phyloP scores from a whole-genome alignment of 2,113 vertebrate species.

The Athene cunicularia region DNA sequence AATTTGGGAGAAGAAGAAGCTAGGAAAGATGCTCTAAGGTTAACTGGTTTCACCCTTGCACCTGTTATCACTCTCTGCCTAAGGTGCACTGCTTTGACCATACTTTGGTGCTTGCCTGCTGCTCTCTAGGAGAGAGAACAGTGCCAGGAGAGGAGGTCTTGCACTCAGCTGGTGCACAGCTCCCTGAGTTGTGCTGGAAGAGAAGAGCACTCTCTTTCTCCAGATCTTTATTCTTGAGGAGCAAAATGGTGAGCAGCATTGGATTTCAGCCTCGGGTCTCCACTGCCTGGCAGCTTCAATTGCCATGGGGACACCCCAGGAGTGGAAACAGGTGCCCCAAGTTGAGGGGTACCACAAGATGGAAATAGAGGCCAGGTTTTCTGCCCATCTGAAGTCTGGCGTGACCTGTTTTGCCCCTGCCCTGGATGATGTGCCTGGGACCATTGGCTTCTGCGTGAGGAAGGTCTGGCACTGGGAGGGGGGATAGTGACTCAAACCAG shows the following conservation, averaged over 20 bases:
- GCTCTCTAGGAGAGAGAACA: neutral
- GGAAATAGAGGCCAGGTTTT: neutral
- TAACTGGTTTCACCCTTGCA: fast-evolving
- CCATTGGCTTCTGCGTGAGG: fast-evolving
- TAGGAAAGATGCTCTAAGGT: neutral
- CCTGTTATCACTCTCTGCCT: neutral
- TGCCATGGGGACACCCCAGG: neutral
- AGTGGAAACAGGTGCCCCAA: neutral
- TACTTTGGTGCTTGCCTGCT: neutral
- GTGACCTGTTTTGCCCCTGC: neutral
- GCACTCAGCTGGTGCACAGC: neutral
- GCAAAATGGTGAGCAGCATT: neutral
- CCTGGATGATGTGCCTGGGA: neutral
- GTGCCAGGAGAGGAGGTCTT: neutral
- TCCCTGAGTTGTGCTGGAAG: neutral
- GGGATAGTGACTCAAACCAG: fast-evolving
- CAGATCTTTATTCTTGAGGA: neutral
- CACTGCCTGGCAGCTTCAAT: neutral
- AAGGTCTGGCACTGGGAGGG: neutral
- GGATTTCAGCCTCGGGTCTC: neutral
- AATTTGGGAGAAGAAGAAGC: neutral
- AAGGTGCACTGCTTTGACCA: neutral
- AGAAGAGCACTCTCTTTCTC: neutral
- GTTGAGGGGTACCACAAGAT: fast-evolving
- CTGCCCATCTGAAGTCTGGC: fast-evolving